Evolutionary conservation across 37 sponge, comb jelly and placozoan species (phyloP).

Genomic region (Oscarella lobularis): DNA sequence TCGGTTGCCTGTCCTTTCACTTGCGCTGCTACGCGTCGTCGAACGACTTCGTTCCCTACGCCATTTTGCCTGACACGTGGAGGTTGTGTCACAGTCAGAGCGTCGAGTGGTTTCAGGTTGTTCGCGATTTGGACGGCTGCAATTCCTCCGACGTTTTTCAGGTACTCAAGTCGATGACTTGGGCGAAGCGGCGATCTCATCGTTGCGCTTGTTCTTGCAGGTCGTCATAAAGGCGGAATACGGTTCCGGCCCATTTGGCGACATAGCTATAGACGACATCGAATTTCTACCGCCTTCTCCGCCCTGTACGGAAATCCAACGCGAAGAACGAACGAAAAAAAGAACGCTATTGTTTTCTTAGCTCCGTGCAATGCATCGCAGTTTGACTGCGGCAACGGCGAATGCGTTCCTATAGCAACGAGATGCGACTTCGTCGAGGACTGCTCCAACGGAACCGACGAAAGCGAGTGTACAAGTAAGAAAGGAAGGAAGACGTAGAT

Average conservation of each 20-base stretch:
- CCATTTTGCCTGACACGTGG: too few species aligned
- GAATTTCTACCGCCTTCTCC: too few species aligned
- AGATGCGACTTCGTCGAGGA: not conserved
- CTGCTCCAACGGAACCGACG: not conserved
- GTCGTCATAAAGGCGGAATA: not conserved
- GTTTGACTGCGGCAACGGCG: not conserved
- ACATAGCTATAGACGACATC: not conserved
- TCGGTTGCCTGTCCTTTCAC: not conserved
- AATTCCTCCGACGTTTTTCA: not conserved
- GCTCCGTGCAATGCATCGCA: not conserved
- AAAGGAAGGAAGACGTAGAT: too few species aligned
- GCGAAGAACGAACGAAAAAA: too few species aligned
- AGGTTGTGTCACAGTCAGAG: too few species aligned
- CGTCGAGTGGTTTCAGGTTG: not conserved
- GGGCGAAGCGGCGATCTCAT: not conserved
- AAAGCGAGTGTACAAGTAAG: too few species aligned
- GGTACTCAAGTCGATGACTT: too few species aligned
- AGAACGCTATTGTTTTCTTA: not conserved
- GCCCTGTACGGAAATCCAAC: too few species aligned
- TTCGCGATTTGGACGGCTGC: not conserved
- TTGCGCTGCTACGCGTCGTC: not conserved
- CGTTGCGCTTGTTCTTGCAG: not conserved
- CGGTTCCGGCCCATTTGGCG: not conserved
- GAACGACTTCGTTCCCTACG: too few species aligned
- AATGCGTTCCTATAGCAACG: not conserved